Evolutionary conservation across 1,140 invertebrate species (phyloP).

Genomic region (Mactra quadrangularis): DNA sequence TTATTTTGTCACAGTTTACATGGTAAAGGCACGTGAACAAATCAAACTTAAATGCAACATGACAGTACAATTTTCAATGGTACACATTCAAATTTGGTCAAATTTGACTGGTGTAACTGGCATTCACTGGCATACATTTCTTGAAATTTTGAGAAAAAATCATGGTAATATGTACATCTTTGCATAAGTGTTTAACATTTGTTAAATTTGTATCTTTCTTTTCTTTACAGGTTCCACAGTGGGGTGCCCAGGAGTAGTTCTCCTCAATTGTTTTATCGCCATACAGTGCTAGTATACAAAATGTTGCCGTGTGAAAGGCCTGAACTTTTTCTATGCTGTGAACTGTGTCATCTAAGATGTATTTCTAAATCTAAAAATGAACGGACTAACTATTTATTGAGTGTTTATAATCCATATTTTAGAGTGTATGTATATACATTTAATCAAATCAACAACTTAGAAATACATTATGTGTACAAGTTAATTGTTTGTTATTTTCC

Average conservation of each 20-base stretch:
- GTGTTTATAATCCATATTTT: too few relatives aligned
- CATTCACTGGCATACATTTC: neutral
- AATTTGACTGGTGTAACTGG: neutral
- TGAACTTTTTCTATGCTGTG: conserved; percentile 1
- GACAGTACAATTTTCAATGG: too few relatives aligned
- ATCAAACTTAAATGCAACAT: too few relatives aligned
- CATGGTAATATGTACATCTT: neutral
- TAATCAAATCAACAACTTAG: too few relatives aligned
- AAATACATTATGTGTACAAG: too few relatives aligned
- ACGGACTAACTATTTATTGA: neutral
- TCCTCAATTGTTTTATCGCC: neutral
- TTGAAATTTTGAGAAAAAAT: neutral
- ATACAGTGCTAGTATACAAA: neutral
- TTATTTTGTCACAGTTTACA: too few relatives aligned
- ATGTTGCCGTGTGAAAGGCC: neutral
- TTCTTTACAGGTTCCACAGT: conserved; percentile 60
- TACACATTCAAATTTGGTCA: too few relatives aligned
- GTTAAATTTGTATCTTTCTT: neutral
- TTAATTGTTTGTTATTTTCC: too few relatives aligned
- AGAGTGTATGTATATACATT: too few relatives aligned
- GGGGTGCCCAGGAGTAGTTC: conserved; percentile 67
- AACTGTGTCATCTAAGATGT: neutral
- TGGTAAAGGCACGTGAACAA: too few relatives aligned
- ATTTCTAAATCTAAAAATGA: neutral
- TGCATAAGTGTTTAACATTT: neutral